Evolutionary conservation across 1,140 invertebrate species (phyloP), one percentile per base, ranked within the genome.

Genomic region (Globodera ellingtonae): DNA sequence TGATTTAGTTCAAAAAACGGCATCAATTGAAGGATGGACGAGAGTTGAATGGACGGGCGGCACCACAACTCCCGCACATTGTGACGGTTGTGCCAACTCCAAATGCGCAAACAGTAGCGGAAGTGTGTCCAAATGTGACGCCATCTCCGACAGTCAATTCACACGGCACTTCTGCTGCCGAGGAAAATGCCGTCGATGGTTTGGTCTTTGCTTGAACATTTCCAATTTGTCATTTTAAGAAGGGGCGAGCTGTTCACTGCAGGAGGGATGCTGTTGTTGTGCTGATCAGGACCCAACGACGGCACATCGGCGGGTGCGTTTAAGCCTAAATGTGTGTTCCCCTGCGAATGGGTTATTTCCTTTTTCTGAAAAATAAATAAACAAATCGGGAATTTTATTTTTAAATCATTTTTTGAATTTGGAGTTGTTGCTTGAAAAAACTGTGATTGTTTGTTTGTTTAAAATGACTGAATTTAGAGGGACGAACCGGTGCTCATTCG

Each of bases 401-500:
- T 65, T 65, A 24, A 1, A 24, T 24, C 24, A 24, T 24, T 65
- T 15, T 21, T 3, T 65, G 2, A 15, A 65, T 65, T 21, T 65
- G 59, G n/a, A 15, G n/a, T 65, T 65, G 59, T 13, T 65, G 59
- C 0, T 21, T 15, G 3, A 35, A 35, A 35, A 35, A 35, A 35
- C 35, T 35, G 35, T 35, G 1, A 35, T 35, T 35, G 24, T 24
- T 35, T 35, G 35, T 35, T 35, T 35, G 35, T 35, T 35, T 35
- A 35, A 35, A 35, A 35, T 35, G 35, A 35, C 35, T 35, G 35
- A 35, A 18, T 24, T 69, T 21, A 77, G 62, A 47, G 56, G 35
- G 84, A 84, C 47, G 79, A 84, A 47, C 46, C 47, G 10, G 73
- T 81, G 35, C 35, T 80, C 24, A 73, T 86, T 35, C 48, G 78